Percentiles rank a stretch among this genome's conserved stretches.
Conservation (phyloP, 1,140 invertebrate species). For the Colletes gigas region DNA sequence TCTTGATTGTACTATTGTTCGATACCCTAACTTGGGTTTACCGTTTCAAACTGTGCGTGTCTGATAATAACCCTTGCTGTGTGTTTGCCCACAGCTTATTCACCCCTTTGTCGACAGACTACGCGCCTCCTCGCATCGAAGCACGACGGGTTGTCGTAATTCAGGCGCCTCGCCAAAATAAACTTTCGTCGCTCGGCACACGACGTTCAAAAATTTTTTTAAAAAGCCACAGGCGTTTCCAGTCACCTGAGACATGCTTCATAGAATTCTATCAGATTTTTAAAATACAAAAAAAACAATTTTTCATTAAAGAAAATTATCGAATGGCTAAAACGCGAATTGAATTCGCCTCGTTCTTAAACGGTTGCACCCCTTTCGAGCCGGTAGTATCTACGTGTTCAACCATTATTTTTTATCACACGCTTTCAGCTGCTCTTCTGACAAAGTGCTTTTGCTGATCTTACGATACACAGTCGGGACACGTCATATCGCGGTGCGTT, state of each 20-base stretch:
- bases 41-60: slow-evolving; percentile 19
- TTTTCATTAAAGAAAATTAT: no score
- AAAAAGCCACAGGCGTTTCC: no score
- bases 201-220: neutral
- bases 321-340: no score
- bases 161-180: slow-evolving; percentile 45
- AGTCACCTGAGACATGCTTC: no score
- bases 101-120: slow-evolving; percentile 46
- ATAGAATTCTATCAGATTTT: no score
- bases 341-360: no score
- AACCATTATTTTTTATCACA: no score
- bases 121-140: slow-evolving; percentile 45
- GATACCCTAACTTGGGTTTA: slow-evolving; percentile 9
- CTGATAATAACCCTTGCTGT: slow-evolving; percentile 22
- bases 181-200: slow-evolving; percentile 33
- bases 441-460: neutral
- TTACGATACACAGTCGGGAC: neutral
- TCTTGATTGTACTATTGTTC: neutral
- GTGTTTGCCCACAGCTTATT: slow-evolving; percentile 40
- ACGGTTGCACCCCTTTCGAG: no score
- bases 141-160: slow-evolving; percentile 51
- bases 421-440: no score
- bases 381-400: no score
- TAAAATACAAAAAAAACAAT: no score
- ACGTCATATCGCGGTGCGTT: neutral